Base-by-base conservation (phyloP, 2,888 invertebrate species). In the Harpalus rufipes region DNA sequence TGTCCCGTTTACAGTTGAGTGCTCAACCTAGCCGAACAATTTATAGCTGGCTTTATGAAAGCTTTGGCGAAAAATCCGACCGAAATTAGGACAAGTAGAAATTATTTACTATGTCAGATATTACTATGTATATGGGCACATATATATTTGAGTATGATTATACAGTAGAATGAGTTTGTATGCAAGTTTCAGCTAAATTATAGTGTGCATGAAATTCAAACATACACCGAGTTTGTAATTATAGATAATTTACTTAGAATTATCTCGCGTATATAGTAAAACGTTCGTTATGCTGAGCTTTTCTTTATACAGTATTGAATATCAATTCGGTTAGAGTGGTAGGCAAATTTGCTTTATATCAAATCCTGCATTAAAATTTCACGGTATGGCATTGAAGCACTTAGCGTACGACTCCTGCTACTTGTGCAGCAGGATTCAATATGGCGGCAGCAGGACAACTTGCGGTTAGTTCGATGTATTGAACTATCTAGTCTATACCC, bases 391-490 rank as follows among this genome's bases (percentile, higher is more conserved):
- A 51, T 8, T 51, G 44, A 12, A 12, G 44, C 44, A 51, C 44
- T 51, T 51, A 51, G 44, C 44, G 32, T 32, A 32, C 3, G 12
- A 51, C 12, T 51, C 44, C 44, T 51, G 44, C 10, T 10, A 51
- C 10, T 51, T 51, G 44, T 51, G 44, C 44, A 51, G 44, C 10
- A 51, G 44, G 12, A 51, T 12, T 8, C 44, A 8, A 51, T 51
- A 12, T 51, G 8, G 10, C 44, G 32, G 32, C 44, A 7, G 44
- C 44, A 51, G 44, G 44, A 51, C 44, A 51, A 51, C 44, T 51
- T 12, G 44, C 12, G 44, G 44, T 51, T 51, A 51, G 39, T 39
- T 39, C 7, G 68, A 8, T 21, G 65, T 65, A 65, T 65, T 65
- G 65, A 68, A 39, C 68, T 68, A 68, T 68, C 39, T 25, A 7